phyloP scores from a whole-genome alignment of 2,113 vertebrate genomes.

The Laticauda laticaudata region DNA sequence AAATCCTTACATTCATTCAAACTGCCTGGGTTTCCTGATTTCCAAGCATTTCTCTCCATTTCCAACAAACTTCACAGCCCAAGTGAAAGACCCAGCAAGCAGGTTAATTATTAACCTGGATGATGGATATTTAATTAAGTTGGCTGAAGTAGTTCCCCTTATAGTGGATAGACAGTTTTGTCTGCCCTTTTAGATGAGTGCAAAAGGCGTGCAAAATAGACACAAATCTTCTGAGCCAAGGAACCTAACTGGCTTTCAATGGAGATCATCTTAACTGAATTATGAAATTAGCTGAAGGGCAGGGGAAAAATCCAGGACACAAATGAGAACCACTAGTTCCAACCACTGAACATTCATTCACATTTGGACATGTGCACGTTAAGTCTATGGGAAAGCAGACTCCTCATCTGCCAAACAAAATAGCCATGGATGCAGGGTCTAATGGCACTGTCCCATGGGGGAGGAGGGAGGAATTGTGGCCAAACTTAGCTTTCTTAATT shows the following conservation, averaged over 20 bases:
- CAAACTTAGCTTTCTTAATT: neutral
- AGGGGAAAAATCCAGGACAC: neutral
- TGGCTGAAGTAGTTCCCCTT: neutral
- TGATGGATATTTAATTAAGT: neutral
- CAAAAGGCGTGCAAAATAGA: neutral
- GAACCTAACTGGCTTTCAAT: rapidly evolving
- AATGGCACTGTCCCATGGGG: rapidly evolving
- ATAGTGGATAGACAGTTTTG: neutral
- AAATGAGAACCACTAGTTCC: neutral
- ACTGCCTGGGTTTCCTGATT: neutral
- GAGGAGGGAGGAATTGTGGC: neutral
- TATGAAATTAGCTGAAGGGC: neutral
- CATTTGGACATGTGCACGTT: neutral
- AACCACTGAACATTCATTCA: neutral
- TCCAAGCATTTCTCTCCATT: neutral
- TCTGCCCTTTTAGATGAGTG: too few relatives aligned
- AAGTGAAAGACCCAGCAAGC: neutral
- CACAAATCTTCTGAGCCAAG: neutral
- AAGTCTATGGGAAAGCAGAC: neutral
- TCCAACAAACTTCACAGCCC: neutral
- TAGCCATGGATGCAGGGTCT: rapidly evolving
- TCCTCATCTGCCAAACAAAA: rapidly evolving
- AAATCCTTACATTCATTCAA: neutral
- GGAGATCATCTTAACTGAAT: neutral
- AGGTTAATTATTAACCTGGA: neutral